Evolutionary conservation across 2,113 vertebrate genomes (phyloP).

Genomic region (Cyphomyrus discorhynchus): DNA sequence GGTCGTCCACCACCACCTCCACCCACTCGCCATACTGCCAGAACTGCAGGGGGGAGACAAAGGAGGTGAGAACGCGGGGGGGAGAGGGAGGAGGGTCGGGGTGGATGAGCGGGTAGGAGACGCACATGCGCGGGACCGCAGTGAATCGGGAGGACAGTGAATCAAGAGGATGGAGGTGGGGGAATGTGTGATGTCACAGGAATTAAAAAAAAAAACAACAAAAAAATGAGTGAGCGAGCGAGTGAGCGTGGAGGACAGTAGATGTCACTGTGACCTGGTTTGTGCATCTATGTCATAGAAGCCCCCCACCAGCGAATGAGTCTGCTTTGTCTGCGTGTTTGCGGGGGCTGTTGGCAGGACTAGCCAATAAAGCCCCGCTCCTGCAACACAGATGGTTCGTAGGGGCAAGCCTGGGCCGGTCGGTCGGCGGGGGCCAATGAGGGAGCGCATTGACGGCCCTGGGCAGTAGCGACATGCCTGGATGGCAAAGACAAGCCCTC

Average conservation of each 20-base stretch:
- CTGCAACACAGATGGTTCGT: background rate
- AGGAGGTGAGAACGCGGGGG: conserved; percentile 16
- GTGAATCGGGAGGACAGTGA: background rate
- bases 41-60: conserved; percentile 49
- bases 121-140: background rate
- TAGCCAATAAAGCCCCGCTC: background rate
- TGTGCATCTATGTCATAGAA: background rate
- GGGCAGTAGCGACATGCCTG: conserved; percentile 21
- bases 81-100: background rate
- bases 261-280: background rate
- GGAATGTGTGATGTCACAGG: background rate
- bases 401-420: conserved; percentile 1
- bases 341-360: background rate
- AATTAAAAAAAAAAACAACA: background rate
- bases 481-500: background rate
- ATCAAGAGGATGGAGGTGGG: background rate
- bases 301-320: background rate
- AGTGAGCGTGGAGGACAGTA: background rate
- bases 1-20: conserved; percentile 73
- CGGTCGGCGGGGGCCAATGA: background rate
- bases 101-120: background rate
- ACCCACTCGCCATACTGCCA: conserved; percentile 78
- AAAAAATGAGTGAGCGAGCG: background rate
- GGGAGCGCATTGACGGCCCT: background rate
- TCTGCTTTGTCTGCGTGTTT: background rate